Evolutionary conservation across 2,113 vertebrate genomes (phyloP).

Genomic region (Oplegnathus fasciatus): DNA sequence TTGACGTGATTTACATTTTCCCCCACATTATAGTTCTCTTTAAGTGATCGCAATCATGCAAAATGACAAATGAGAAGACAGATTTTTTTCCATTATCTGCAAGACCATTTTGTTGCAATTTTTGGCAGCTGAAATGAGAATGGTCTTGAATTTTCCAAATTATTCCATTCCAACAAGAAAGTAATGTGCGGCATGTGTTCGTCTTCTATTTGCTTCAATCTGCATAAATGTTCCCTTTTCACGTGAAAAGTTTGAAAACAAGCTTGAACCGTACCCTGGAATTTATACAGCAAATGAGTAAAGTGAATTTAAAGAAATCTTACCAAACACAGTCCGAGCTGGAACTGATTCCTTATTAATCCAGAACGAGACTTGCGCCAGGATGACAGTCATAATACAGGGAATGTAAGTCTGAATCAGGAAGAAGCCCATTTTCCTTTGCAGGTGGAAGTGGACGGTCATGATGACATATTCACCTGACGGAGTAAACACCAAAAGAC

Average conservation of each 20-base stretch:
- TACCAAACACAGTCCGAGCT: slow-evolving; percentile 97
- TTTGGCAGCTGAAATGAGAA: slow-evolving; percentile 18
- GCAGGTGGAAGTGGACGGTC: slow-evolving; percentile 97
- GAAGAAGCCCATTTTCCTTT: slow-evolving; percentile 99
- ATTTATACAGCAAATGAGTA: neutral
- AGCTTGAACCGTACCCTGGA: neutral
- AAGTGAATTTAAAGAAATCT: slow-evolving; percentile 63
- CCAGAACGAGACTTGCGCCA: slow-evolving; percentile 98
- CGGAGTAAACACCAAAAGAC: slow-evolving; percentile 56
- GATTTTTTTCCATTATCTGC: neutral
- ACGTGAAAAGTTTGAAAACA: neutral
- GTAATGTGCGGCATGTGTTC: neutral
- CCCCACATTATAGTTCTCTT: neutral
- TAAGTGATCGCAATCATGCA: slow-evolving; percentile 22
- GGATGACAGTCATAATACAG: slow-evolving; percentile 97
- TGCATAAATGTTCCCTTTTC: neutral
- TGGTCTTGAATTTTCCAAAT: neutral
- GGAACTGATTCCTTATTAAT: slow-evolving; percentile 98
- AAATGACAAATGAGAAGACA: neutral
- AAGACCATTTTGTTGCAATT: slow-evolving; percentile 7
- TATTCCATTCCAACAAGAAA: neutral
- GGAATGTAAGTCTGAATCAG: slow-evolving; percentile 98
- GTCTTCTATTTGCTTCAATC: neutral
- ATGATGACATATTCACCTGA: slow-evolving; percentile 97
- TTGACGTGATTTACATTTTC: slow-evolving; percentile 3